Evolutionary conservation across 2,888 invertebrate genomes (phyloP).

Genomic region (Pherbina coryleti): DNA sequence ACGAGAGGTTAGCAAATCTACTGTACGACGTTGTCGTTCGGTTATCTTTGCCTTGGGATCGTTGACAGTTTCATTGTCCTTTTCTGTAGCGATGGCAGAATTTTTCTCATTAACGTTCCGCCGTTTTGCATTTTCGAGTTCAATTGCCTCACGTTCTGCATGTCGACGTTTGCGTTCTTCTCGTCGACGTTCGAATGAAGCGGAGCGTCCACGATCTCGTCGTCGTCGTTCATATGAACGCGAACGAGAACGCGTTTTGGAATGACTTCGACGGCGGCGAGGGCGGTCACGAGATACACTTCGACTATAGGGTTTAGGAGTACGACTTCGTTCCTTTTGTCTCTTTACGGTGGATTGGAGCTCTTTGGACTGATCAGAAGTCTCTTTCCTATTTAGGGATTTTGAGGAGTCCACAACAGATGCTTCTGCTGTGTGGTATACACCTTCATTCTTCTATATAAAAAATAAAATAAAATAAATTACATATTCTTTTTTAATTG

Average conservation of each 20-base stretch:
- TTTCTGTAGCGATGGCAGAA: slow-evolving; percentile 42
- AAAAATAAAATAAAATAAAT: no score
- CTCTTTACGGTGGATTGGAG: slow-evolving; percentile 29
- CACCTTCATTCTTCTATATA: no score
- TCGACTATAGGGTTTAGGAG: neutral
- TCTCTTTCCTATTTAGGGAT: neutral
- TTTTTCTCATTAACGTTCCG: slow-evolving; percentile 38
- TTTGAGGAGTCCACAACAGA: slow-evolving; percentile 3
- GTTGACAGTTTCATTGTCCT: slow-evolving; percentile 56
- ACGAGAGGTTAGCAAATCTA: slow-evolving; percentile 82
- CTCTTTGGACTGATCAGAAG: neutral
- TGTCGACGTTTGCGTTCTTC: slow-evolving; percentile 60
- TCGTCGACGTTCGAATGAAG: slow-evolving; percentile 59
- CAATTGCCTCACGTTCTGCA: slow-evolving; percentile 55
- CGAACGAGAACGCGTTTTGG: slow-evolving; percentile 34
- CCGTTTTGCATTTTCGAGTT: slow-evolving; percentile 52
- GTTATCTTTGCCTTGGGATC: slow-evolving; percentile 64
- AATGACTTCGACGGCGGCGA: slow-evolving; percentile 23
- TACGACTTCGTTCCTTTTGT: neutral
- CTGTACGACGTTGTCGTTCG: slow-evolving; percentile 66
- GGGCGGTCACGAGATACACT: neutral
- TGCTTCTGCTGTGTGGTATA: neutral
- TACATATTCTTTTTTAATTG: no score
- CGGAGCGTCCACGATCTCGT: slow-evolving; percentile 53
- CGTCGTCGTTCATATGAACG: slow-evolving; percentile 19